Percentiles rank a stretch among this genome's conserved stretches.
Conservation (phyloP, 2,113 vertebrate genomes). For the Australoheros scitulus region DNA sequence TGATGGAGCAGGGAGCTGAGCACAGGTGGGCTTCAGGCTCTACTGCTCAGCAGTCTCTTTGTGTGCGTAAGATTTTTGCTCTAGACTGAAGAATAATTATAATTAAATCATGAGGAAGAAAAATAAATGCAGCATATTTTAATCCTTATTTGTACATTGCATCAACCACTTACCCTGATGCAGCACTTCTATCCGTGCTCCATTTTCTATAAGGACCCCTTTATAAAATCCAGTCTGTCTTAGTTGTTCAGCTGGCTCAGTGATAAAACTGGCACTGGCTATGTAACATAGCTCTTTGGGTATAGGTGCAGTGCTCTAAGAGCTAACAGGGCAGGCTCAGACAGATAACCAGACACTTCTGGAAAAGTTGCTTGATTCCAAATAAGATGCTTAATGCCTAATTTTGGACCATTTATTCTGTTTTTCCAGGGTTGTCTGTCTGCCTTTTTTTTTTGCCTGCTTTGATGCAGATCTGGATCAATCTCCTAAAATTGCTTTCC, state of each 20-base stretch:
- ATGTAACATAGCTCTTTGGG: no score
- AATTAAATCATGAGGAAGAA: not conserved
- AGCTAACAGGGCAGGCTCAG: not conserved
- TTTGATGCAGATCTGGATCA: no score
- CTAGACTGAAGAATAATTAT: not conserved
- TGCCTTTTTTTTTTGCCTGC: no score
- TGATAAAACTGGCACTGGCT: not conserved
- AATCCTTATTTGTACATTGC: not conserved
- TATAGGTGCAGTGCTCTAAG: not conserved
- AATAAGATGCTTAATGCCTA: not conserved
- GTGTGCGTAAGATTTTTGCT: not conserved
- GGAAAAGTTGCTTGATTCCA: not conserved
- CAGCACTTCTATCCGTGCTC: no score
- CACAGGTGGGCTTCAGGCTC: constrained; percentile 49
- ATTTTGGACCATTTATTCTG: not conserved
- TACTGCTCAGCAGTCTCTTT: constrained; percentile 6
- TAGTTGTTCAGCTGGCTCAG: not conserved
- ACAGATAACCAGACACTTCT: not conserved
- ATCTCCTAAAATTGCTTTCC: no score
- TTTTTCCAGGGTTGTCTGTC: not conserved
- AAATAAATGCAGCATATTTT: not conserved
- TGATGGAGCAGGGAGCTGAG: constrained; percentile 41
- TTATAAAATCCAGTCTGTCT: no score
- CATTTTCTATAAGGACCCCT: no score
- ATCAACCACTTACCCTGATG: no score